Conservation (phyloP, 2,113 vertebrate genomes). For the Ictalurus furcatus region DNA sequence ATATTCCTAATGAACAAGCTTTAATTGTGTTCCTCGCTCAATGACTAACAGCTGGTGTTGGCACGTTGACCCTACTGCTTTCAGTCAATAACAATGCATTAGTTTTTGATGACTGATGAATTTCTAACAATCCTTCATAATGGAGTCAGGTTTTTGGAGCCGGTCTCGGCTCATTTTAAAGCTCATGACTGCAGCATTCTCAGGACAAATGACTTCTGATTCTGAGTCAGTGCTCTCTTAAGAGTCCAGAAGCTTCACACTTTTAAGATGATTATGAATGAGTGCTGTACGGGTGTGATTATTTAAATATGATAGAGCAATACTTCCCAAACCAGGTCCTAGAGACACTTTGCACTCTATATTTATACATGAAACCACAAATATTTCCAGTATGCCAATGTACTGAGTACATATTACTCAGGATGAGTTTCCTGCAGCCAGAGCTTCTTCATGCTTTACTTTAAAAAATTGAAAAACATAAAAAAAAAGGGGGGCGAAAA, state of each 20-base stretch:
- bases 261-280: not conserved
- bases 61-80: not conserved
- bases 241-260: not conserved
- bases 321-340: not conserved
- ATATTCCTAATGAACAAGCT: not conserved
- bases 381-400: no score
- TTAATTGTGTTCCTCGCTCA: not conserved
- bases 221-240: not conserved
- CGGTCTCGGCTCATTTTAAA: not conserved
- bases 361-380: not conserved
- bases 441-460: no score
- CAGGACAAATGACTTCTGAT: not conserved
- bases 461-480: no score
- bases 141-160: not conserved
- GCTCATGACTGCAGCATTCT: not conserved
- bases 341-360: not conserved
- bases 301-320: not conserved
- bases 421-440: no score
- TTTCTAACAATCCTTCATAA: not conserved
- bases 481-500: no score
- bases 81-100: not conserved
- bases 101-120: not conserved
- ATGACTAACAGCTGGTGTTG: not conserved
- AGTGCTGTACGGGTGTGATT: not conserved
- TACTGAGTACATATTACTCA: no score